A percentile compares a stretch with the other conserved stretches of the same genome.
Evolutionary conservation across 23 tunicate species (phyloP).

Genomic region (Ciona savignyi): DNA sequence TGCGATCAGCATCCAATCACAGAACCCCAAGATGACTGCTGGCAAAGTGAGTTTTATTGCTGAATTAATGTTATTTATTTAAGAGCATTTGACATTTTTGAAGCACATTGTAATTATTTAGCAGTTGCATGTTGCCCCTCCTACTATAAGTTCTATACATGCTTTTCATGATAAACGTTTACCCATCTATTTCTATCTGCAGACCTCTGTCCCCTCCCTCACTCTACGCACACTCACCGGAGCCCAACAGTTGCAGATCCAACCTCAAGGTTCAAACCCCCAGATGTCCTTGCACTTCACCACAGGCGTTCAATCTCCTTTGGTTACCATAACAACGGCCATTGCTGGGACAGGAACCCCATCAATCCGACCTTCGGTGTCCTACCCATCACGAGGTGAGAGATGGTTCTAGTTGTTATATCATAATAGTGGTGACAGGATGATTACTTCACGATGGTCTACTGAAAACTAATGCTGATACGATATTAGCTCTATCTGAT

Average conservation of each 20-base stretch:
- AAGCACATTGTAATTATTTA: too few relatives aligned
- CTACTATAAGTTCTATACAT: too few relatives aligned
- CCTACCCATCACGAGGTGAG: constrained; percentile 37
- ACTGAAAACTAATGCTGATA: neutral
- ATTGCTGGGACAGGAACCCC: constrained; percentile 15
- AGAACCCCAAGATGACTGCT: constrained; percentile 21
- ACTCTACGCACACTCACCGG: constrained; percentile 34
- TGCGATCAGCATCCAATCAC: constrained; percentile 1
- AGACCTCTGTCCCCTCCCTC: constrained; percentile 11
- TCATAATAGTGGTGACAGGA: neutral
- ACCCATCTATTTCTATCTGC: too few relatives aligned
- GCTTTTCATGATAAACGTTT: too few relatives aligned
- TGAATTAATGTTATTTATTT: too few relatives aligned
- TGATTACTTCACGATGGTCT: constrained; percentile 8
- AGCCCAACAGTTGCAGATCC: constrained; percentile 23
- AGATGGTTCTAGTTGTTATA: neutral
- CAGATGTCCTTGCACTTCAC: constrained; percentile 23
- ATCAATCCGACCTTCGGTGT: constrained; percentile 13
- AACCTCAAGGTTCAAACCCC: constrained; percentile 18
- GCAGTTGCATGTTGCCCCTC: too few relatives aligned
- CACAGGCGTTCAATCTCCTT: constrained; percentile 24
- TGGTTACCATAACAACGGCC: constrained; percentile 45
- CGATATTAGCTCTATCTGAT: neutral
- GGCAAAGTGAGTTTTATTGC: constrained; percentile 15
- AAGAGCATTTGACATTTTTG: too few relatives aligned